Evolutionary conservation across 2,888 invertebrate genomes (phyloP), one percentile per base, ranked within the genome.

Genomic region (Serrognathus titanus): DNA sequence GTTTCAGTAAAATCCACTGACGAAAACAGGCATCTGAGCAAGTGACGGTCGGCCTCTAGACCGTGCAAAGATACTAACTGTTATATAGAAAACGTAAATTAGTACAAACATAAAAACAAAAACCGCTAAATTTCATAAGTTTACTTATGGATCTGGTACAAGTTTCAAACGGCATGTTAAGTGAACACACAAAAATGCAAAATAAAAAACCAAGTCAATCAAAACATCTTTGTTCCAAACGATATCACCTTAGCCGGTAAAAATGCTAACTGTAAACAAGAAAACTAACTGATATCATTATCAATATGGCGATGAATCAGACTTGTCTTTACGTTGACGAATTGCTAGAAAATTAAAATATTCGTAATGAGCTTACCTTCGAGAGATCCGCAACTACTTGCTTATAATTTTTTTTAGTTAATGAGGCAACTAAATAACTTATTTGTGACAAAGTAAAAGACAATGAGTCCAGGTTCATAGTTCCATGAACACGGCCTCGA

Each of bases 401-500:
- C 82, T 92, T 91, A 83, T 88, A 92, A 84, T 95, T 96, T 85
- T 93, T 94, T 87, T 95, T 96, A 80, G 86, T 93, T 84, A 96
- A 87, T 85, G 91, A 92, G 81, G 89, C 87, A 86, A 96, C 92
- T 83, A 95, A 91, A 88, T 91, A 91, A 90, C 91, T 92, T 85
- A 97, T 96, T 90, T 96, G 94, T 87, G 93, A 92, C 89, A 96
- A 90, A 87, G 95, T 92, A 89, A 94, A 92, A 86, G 92, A 93
- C 87, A 94, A 88, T 87, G 95, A 90, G 89, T 96, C 96, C 88
- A 95, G 94, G 92, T 93, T 94, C 94, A 94, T 94, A 94, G 91
- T 94, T 94, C 92, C 92, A 81, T 81, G 80, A 78, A 79, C 76
- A 73, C 89, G 85, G 86, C 87, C 85, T 86, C 89, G 92, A 92